These are phyloP conservation scores for Xerus inauris DNA, from an alignment of 2,113 vertebrate species.

Conservation along the genomic window DNA sequence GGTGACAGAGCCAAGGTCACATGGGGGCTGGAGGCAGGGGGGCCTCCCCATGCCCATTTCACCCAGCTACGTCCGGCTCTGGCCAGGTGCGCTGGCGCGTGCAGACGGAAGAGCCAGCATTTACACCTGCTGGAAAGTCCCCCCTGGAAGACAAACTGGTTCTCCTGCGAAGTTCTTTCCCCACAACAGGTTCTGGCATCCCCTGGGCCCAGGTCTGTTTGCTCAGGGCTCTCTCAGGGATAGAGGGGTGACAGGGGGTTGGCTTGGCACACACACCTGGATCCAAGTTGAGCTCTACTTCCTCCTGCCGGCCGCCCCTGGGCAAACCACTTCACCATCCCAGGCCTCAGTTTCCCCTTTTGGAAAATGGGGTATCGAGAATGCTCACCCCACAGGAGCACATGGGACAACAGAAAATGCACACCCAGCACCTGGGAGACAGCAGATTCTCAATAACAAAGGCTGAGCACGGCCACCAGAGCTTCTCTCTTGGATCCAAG, in stretches of 20 bases:
- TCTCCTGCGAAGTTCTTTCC: slow-evolving; percentile 64
- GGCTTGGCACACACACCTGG: neutral
- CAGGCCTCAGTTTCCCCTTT: slow-evolving; percentile 2
- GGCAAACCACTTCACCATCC: neutral
- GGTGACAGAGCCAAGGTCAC: neutral
- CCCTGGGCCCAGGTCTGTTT: neutral
- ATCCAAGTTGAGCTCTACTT: too few relatives aligned
- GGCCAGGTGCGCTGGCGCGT: neutral
- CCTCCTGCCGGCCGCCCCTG: neutral
- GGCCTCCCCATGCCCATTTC: fast-evolving
- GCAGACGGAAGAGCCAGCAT: neutral
- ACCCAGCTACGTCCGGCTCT: fast-evolving
- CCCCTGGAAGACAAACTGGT: slow-evolving; percentile 22
- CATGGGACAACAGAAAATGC: neutral
- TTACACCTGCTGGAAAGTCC: slow-evolving; percentile 41
- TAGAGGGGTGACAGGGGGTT: neutral
- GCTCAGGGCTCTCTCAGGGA: neutral
- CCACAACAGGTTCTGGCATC: neutral
- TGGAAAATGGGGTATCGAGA: neutral
- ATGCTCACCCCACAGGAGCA: neutral
- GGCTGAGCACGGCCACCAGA: fast-evolving
- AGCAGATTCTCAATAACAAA: fast-evolving
- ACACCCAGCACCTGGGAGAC: fast-evolving
- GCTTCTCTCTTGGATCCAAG: fast-evolving
- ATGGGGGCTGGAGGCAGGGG: neutral